Evolutionary conservation across 1,140 invertebrate species (phyloP).

Genomic region (Mactra quadrangularis): DNA sequence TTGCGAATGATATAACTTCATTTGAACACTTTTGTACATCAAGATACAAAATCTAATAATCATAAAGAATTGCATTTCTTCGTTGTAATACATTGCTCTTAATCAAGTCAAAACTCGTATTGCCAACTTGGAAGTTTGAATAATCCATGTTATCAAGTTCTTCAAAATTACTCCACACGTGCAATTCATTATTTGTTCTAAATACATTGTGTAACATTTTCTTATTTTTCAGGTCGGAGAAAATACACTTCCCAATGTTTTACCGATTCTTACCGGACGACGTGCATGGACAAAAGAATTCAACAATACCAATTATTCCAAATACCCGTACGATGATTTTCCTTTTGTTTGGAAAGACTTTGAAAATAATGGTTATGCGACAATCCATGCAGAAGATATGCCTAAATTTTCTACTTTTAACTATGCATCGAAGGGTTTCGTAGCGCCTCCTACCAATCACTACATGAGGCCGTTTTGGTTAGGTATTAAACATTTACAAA

Average conservation of each 20-base stretch:
- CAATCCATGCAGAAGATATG: conserved; percentile 84
- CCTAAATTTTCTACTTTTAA: conserved; percentile 84
- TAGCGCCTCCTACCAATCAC: conserved; percentile 83
- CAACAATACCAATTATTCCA: conserved; percentile 74
- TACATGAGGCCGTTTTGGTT: conserved; percentile 83
- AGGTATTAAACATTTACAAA: conserved; percentile 74
- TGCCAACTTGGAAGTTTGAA: too few species aligned
- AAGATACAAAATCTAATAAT: too few species aligned
- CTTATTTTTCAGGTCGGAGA: conserved; percentile 62
- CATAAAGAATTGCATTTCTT: too few species aligned
- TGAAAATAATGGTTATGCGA: conserved; percentile 82
- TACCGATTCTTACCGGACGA: conserved; percentile 71
- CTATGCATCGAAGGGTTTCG: conserved; percentile 83
- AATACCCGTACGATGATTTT: conserved; percentile 81
- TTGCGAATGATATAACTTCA: too few species aligned
- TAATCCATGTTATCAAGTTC: too few species aligned
- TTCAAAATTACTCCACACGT: too few species aligned
- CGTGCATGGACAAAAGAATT: conserved; percentile 75
- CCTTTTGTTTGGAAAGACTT: conserved; percentile 85
- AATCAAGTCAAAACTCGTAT: too few species aligned
- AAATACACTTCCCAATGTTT: conserved; percentile 78
- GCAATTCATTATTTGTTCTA: too few species aligned
- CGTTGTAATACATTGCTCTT: too few species aligned
- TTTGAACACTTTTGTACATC: too few species aligned
- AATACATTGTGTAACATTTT: too few species aligned